Evolutionary conservation across 2,888 invertebrate species (phyloP).

Genomic region (Papilio demoleus): DNA sequence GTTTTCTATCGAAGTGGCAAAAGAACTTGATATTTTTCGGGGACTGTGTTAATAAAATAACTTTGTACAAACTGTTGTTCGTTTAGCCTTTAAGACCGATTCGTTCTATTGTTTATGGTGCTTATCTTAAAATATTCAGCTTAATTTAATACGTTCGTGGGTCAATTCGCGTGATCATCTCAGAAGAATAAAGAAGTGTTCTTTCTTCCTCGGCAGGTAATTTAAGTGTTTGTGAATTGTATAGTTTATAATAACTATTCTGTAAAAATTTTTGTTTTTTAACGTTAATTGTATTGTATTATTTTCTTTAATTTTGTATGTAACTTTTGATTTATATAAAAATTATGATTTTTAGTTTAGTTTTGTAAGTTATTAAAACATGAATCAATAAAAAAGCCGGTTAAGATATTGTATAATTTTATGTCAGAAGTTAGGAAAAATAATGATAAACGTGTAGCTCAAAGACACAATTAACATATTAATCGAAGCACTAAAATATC

Average conservation of each 20-base stretch:
- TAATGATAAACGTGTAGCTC: too few species aligned
- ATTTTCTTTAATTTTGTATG: background rate
- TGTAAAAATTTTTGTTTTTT: conserved; percentile 11
- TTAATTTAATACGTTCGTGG: conserved; percentile 45
- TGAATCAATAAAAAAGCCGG: background rate
- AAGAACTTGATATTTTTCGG: conserved; percentile 55
- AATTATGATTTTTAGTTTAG: background rate
- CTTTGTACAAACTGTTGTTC: conserved; percentile 54
- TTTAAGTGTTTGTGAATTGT: conserved; percentile 16
- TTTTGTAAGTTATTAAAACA: background rate
- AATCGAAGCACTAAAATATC: too few species aligned
- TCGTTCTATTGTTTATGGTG: conserved; percentile 60
- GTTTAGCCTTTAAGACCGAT: conserved; percentile 58
- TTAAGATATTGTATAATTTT: background rate
- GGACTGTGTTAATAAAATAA: conserved; percentile 55
- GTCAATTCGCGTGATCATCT: conserved; percentile 49
- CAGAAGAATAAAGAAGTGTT: conserved; percentile 44
- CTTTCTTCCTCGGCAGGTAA: conserved; percentile 34
- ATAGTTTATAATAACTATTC: background rate
- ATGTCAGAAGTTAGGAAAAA: background rate
- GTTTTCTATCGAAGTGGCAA: conserved; percentile 64
- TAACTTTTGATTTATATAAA: conserved; percentile 3
- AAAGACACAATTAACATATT: too few species aligned
- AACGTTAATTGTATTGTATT: background rate
- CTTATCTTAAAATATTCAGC: conserved; percentile 46